A percentile compares a stretch with the other conserved stretches of the same genome.
Evolutionary conservation across 2,797 vertebrate species (phyloP).

Genomic region (Hirundo rustica): DNA sequence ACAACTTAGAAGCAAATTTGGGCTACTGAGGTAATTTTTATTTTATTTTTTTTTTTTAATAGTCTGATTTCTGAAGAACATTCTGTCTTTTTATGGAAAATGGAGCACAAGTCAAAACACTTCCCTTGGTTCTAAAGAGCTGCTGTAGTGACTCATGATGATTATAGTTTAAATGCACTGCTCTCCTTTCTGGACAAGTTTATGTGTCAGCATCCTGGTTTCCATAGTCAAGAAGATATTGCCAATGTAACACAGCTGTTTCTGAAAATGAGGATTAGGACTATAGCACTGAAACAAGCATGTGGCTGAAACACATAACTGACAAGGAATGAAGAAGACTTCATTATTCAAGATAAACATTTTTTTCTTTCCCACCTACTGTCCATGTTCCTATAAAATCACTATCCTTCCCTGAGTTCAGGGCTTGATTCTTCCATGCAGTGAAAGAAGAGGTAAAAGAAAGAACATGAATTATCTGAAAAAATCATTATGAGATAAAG

Average conservation of each 20-base stretch:
- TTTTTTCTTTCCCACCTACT: neutral
- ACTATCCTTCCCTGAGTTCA: neutral
- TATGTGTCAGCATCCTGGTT: neutral
- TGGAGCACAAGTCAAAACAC: neutral
- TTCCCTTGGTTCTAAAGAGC: neutral
- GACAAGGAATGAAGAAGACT: neutral
- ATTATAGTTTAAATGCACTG: slow-evolving; percentile 1
- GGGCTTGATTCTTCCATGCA: neutral
- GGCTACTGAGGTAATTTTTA: neutral
- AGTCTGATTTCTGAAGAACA: neutral
- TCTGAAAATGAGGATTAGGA: neutral
- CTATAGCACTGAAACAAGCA: neutral
- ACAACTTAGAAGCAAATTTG: neutral
- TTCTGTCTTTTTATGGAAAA: neutral
- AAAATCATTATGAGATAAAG: neutral
- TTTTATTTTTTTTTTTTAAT: neutral
- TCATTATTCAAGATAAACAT: neutral
- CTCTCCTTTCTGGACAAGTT: slow-evolving; percentile 4
- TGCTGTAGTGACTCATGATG: neutral
- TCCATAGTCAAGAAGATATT: neutral
- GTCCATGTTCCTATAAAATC: neutral
- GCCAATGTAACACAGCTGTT: neutral
- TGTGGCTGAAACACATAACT: neutral
- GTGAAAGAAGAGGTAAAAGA: neutral
- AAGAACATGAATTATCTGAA: neutral